Percentiles rank a stretch among this genome's conserved stretches.
phyloP scores from a whole-genome alignment of 2,113 vertebrate species.

The Anolis carolinensis region DNA sequence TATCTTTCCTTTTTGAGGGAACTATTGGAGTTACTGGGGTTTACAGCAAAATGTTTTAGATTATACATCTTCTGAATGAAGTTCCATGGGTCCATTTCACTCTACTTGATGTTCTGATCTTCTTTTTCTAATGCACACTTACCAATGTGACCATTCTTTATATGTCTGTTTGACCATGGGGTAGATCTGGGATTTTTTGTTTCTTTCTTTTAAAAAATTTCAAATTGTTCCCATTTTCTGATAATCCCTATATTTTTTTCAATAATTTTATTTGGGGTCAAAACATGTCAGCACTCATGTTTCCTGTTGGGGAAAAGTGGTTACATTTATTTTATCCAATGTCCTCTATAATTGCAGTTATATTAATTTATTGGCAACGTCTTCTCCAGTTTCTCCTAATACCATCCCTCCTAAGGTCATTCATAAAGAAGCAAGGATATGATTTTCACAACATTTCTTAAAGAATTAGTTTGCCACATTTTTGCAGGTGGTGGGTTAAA shows the following conservation, averaged over 20 bases:
- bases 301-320: not conserved
- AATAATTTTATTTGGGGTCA: not conserved
- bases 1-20: not conserved
- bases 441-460: constrained; percentile 12
- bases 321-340: not conserved
- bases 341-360: not conserved
- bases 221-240: not conserved
- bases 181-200: too few relatives aligned
- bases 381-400: fast-evolving
- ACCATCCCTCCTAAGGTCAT: not conserved
- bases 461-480: constrained; percentile 17
- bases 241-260: not conserved
- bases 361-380: not conserved
- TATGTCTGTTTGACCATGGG: not conserved
- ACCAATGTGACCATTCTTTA: not conserved
- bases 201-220: too few relatives aligned
- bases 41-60: not conserved
- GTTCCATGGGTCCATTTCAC: too few relatives aligned
- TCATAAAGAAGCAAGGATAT: not conserved
- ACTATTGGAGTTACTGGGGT: not conserved
- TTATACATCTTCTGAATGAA: too few relatives aligned
- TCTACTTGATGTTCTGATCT: not conserved
- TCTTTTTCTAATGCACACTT: not conserved
- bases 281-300: too few relatives aligned
- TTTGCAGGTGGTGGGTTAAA: constrained; percentile 54